Conservation (phyloP, 2,797 vertebrate species). For the Diceros bicornis region DNA sequence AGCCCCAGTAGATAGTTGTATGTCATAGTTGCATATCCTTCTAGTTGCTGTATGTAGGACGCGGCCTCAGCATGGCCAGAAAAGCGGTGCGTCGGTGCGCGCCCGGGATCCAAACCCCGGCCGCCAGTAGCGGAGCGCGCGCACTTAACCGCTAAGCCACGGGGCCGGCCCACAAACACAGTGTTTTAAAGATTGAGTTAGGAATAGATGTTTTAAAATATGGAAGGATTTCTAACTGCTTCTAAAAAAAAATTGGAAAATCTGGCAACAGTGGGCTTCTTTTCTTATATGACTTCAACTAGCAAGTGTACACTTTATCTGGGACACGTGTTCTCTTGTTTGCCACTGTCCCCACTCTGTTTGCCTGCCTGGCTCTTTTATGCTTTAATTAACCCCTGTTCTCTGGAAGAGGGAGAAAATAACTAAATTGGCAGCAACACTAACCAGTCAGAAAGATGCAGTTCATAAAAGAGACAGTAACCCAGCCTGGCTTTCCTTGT, state of each 20-base stretch:
- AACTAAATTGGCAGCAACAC: background rate
- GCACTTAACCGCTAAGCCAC: no score
- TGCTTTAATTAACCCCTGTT: background rate
- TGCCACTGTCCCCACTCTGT: background rate
- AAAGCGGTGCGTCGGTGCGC: no score
- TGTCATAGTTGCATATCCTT: no score
- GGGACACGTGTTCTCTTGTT: background rate
- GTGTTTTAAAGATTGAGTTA: conserved; percentile 48
- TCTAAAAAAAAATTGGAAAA: background rate
- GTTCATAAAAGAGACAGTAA: background rate
- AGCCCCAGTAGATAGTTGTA: no score
- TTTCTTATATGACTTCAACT: background rate
- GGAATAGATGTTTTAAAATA: background rate
- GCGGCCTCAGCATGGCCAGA: no score
- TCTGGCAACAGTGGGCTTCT: background rate
- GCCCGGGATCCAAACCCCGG: no score
- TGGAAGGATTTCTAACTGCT: background rate
- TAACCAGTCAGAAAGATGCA: background rate
- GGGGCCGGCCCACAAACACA: background rate
- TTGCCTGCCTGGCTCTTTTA: background rate
- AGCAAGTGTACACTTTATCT: background rate
- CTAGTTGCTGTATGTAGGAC: no score
- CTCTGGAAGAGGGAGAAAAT: background rate
- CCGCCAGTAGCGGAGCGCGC: no score
- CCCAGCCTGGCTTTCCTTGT: background rate